A percentile compares a stretch with the other conserved stretches of the same genome.
Evolutionary conservation across 2,113 vertebrate species (phyloP).

Genomic region (Rousettus leschenaultii): DNA sequence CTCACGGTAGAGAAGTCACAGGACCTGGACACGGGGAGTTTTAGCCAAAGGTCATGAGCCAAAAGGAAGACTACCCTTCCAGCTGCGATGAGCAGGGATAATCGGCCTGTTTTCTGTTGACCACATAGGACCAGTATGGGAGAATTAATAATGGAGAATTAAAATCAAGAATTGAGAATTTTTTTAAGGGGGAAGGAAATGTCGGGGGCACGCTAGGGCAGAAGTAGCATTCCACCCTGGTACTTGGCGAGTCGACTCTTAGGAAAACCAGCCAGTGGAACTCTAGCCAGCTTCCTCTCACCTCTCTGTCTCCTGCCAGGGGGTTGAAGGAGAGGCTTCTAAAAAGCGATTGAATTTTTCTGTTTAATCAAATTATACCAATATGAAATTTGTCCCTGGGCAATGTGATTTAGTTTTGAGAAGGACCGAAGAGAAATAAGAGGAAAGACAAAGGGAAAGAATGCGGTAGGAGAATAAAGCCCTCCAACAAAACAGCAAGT

Average conservation of each 20-base stretch:
- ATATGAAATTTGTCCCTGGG: not conserved
- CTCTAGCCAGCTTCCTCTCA: rapidly evolving
- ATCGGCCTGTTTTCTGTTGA: not conserved
- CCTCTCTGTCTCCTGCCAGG: not conserved
- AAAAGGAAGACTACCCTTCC: not conserved
- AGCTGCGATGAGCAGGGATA: rapidly evolving
- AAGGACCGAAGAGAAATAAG: not conserved
- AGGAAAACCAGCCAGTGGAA: not conserved
- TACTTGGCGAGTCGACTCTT: not conserved
- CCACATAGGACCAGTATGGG: not conserved
- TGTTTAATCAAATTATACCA: not conserved
- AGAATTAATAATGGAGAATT: not conserved
- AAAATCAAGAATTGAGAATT: not conserved
- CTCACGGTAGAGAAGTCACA: not conserved
- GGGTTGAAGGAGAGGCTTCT: not conserved
- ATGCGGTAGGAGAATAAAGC: not conserved
- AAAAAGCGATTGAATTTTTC: not conserved
- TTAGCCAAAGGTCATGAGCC: not conserved
- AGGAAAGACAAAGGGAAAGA: not conserved
- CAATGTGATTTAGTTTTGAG: not conserved
- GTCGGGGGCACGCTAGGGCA: not conserved
- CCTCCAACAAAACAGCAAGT: not conserved
- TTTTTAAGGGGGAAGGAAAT: not conserved
- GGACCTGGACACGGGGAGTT: not conserved
- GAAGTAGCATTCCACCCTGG: rapidly evolving